Base-by-base conservation (phyloP, 2,113 vertebrate species). In the Oreochromis aureus region DNA sequence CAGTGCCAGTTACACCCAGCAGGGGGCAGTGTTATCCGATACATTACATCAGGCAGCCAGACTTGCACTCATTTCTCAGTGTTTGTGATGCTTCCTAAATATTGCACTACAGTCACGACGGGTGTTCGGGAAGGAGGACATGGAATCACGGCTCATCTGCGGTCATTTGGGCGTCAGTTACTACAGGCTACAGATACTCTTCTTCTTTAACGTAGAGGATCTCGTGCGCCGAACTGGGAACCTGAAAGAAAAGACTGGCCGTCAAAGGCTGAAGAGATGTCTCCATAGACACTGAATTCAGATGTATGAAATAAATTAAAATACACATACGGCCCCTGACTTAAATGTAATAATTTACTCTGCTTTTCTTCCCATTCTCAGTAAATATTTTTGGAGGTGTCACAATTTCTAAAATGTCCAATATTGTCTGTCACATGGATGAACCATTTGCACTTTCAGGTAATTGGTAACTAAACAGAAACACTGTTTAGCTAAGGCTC, bases 191-290 rank as follows among this genome's bases (percentile, higher is more conserved):
- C 95, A 97, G 89, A 82, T 88, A 94, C 89, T 97, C 96, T 54
- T 97, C 95, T 82, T 99, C 98, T 0, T 96, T 96, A 10, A 99
- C 95, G 34, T 97, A 98, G 66, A 99, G 96, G 1, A 98, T 98
- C 95, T 99, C 99, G 30, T 98, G 97, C 0, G 98, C 98, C 0
- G 96, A 94, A 55, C 98, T 98, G 81, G 98, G 97, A 53, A 98
- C 97, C 97, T 99, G 97, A 11, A 24, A 54, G 51, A 53, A 30
- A 46, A 27, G 12, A 66, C 2, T 5, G 24, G 32, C 15, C 3
- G 18, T 36, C 10, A 89, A 16, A 63, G n/a, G 11, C 8, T 24
- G 3, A 7, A 81, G 3, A 46, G 4, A 27, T 32, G 16, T 58
- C 32, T 16, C n/a, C 16, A 27, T 11, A 6, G 51, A 71, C 30